Evolutionary conservation across 2,888 invertebrate genomes (phyloP).

Genomic region (Drosophila incognita): DNA sequence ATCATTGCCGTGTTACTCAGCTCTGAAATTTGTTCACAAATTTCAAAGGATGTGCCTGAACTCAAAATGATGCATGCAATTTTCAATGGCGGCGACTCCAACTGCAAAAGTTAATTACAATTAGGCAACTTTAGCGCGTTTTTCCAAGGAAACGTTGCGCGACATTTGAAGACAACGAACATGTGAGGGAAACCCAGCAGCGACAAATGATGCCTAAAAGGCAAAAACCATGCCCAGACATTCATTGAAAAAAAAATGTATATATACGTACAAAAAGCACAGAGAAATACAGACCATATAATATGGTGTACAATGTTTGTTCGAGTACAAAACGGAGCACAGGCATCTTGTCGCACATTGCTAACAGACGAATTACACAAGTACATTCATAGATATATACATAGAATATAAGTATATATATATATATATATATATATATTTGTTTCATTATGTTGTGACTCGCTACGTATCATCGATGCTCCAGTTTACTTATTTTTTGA

Average conservation of each 20-base stretch:
- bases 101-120: conserved; percentile 65
- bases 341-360: conserved; percentile 59
- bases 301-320: conserved; percentile 28
- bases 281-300: conserved; percentile 23
- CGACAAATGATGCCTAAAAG: conserved; percentile 31
- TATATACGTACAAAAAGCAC: neutral
- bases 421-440: conserved; percentile 19
- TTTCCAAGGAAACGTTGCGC: conserved; percentile 74
- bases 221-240: conserved; percentile 29
- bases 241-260: conserved; percentile 52
- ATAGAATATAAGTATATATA: conserved; percentile 18
- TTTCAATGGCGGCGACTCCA: conserved; percentile 58
- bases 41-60: conserved; percentile 47
- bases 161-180: conserved; percentile 68
- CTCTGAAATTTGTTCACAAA: conserved; percentile 61
- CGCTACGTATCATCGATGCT: conserved; percentile 69
- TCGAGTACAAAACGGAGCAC: conserved; percentile 46
- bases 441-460: conserved; percentile 29
- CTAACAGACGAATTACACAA: conserved; percentile 33
- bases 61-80: conserved; percentile 70
- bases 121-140: conserved; percentile 53
- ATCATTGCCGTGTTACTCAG: conserved; percentile 49
- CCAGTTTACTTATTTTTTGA: conserved; percentile 80
- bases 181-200: conserved; percentile 49
- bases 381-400: neutral